phyloP scores from a whole-genome alignment of 2,888 invertebrate species.

The Ophion slaviceki region DNA sequence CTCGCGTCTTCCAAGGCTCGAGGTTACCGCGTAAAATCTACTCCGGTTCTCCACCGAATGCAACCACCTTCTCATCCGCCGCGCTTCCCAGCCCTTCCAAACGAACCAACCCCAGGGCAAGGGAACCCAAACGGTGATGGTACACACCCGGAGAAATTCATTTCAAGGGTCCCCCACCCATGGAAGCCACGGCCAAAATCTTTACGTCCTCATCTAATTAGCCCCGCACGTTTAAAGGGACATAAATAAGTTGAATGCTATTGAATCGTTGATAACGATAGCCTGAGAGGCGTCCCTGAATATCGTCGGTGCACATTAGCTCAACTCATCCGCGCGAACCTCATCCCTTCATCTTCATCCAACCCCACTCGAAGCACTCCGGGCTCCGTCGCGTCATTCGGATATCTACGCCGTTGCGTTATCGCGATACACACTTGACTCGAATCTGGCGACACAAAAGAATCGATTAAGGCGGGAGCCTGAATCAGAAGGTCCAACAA shows the following conservation, averaged over 20 bases:
- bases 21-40: conserved; percentile 75
- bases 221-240: conserved; percentile 79
- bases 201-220: conserved; percentile 80
- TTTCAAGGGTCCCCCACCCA: conserved; percentile 68
- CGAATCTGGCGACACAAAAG: background rate
- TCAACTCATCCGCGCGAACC: background rate
- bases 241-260: conserved; percentile 79
- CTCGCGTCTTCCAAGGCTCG: conserved; percentile 73
- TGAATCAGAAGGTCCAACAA: too few relatives aligned
- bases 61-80: conserved; percentile 69
- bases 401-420: background rate
- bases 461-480: background rate
- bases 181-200: conserved; percentile 70
- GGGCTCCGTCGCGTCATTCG: background rate
- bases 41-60: conserved; percentile 65
- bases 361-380: background rate
- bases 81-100: conserved; percentile 64
- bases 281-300: conserved; percentile 46
- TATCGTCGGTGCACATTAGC: conserved; percentile 2
- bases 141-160: conserved; percentile 65
- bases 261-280: conserved; percentile 78
- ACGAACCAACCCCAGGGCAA: conserved; percentile 61
- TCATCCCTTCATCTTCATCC: background rate
- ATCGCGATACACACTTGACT: conserved; percentile 2
- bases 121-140: conserved; percentile 46